phyloP scores from a whole-genome alignment of 2,113 vertebrate genomes.

The Oreocharis arfaki region DNA sequence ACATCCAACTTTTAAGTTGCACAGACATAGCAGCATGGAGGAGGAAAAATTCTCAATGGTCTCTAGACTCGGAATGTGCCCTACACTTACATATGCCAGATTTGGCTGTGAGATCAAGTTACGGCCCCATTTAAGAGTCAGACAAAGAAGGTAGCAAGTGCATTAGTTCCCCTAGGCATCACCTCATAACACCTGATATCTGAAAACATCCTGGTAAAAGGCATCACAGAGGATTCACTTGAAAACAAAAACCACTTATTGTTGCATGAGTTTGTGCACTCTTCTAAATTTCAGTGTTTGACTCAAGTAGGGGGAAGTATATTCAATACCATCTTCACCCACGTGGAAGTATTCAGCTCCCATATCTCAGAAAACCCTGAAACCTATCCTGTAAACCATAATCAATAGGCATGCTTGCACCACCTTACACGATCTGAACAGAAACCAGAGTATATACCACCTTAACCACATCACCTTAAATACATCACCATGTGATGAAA shows the following conservation, averaged over 20 bases:
- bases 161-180: not conserved
- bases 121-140: rapidly evolving
- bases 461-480: not conserved
- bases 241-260: not conserved
- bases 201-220: not conserved
- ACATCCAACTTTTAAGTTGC: not conserved
- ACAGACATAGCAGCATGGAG: not conserved
- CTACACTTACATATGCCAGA: not conserved
- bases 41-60: not conserved
- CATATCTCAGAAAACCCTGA: not conserved
- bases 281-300: not conserved
- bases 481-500: not conserved
- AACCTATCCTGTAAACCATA: not conserved
- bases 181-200: not conserved
- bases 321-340: not conserved
- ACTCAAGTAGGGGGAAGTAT: not conserved
- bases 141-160: not conserved
- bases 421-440: not conserved
- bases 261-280: not conserved
- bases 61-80: not conserved
- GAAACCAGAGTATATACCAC: not conserved
- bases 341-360: not conserved
- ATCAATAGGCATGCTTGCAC: not conserved
- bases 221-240: not conserved
- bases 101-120: not conserved